These are phyloP conservation scores for Rhincodon typus DNA, from an alignment of 2,797 vertebrate genomes.

Conservation along the genomic window DNA sequence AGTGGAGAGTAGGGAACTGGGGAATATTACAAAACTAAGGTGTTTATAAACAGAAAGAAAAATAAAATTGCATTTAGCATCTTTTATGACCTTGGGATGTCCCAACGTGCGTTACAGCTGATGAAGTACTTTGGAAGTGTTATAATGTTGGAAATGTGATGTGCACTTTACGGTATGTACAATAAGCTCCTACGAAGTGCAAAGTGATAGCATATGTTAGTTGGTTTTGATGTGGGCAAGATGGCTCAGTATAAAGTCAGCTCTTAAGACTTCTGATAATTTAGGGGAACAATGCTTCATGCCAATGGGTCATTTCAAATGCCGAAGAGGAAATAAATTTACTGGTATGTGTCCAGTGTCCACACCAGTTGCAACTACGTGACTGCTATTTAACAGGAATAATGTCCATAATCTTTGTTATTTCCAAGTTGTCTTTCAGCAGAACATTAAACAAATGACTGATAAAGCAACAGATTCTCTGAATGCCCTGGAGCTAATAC, in stretches of 20 bases:
- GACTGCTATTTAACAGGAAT: not conserved
- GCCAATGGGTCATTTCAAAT: not conserved
- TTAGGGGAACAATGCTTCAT: not conserved
- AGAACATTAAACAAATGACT: not conserved
- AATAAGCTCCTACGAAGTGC: not conserved
- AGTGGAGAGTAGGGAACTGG: not conserved
- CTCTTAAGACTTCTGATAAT: not conserved
- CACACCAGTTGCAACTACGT: not conserved
- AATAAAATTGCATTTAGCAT: not conserved
- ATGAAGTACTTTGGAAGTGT: not conserved
- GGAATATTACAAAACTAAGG: not conserved
- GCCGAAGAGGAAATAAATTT: too few relatives aligned
- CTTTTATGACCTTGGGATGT: not conserved
- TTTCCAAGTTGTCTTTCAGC: not conserved
- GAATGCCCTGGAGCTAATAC: not conserved
- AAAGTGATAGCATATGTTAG: not conserved
- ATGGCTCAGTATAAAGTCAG: not conserved
- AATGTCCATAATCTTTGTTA: not conserved
- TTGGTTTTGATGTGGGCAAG: not conserved
- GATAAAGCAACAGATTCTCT: not conserved
- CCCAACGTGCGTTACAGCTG: not conserved
- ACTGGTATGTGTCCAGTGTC: not conserved
- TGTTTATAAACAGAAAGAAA: not conserved
- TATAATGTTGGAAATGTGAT: not conserved
- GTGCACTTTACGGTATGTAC: not conserved